Base-by-base conservation (phyloP, 2,888 invertebrate genomes). In the Drosophila subsilvestris region DNA sequence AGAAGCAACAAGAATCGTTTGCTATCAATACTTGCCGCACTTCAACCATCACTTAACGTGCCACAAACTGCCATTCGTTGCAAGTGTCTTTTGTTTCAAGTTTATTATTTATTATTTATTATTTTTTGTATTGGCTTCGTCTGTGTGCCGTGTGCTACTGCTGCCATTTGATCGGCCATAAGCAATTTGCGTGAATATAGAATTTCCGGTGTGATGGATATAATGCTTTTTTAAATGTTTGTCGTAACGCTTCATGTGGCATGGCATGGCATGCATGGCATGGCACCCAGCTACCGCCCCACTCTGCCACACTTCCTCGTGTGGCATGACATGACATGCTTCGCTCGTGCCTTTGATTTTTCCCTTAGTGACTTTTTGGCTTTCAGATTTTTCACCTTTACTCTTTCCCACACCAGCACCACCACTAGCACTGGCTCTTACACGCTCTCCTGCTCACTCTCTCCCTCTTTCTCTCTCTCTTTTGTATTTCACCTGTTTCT, bases 221-320 rank as follows among this genome's bases (percentile, higher is more conserved):
- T 71, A 80, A 81, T 80, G 83, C 61, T 70, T 75, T 80, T 78
- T 81, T 79, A 82, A 81, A 80, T 79, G 81, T 80, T 80, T 71
- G 77, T 71, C 78, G 77, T 66, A 37, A 44, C 17, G 43, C 43
- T 42, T 43, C 60, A 49, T 63, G 80, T 75, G 77, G 71, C 77
- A 82, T 77, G n/a, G n/a, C n/a, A n/a, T n/a, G n/a, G 79, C 75
- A 78, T 76, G 54, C 70, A 3, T 25, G 25, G 25, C 25, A 25
- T n/a, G 20, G 20, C 20, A 20, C 2, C 2, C 20, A 20, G 20
- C 2, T 20, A 20, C 6, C 25, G 1, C 22, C 22, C 22, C 5
- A 25, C 25, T 6, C 25, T 25, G 48, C 5, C 37, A 20, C 43
- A 9, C 14, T 32, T n/a, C 22, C 22, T 5, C 18, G 44, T 20